phyloP scores from a whole-genome alignment of 2,113 vertebrate genomes.

The Labrus mixtus region DNA sequence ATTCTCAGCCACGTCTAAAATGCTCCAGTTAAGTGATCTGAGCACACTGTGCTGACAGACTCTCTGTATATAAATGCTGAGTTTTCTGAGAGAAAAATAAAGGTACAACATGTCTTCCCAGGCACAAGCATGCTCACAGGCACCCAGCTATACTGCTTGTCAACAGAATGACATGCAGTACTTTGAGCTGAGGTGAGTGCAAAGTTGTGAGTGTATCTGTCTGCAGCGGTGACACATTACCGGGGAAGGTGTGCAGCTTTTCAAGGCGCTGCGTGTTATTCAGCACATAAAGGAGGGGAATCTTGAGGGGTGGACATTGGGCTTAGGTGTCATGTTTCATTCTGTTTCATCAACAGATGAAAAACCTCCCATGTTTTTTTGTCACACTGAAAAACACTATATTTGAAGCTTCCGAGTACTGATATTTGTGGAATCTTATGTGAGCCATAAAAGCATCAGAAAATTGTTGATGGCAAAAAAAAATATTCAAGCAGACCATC shows the following conservation, averaged over 20 bases:
- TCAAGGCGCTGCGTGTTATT: slow-evolving; percentile 37
- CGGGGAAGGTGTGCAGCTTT: slow-evolving; percentile 45
- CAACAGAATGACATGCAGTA: slow-evolving; percentile 70
- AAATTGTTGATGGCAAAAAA: background rate
- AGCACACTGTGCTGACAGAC: slow-evolving; percentile 29
- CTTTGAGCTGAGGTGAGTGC: slow-evolving; percentile 57
- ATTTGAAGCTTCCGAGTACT: background rate
- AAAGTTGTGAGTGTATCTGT: slow-evolving; percentile 39
- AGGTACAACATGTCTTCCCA: slow-evolving; percentile 35
- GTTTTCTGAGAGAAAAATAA: slow-evolving; percentile 34
- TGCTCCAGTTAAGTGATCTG: slow-evolving; percentile 36
- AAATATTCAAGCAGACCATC: background rate
- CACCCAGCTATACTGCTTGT: slow-evolving; percentile 56
- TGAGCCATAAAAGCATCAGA: background rate
- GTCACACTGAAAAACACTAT: background rate
- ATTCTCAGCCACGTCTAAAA: slow-evolving; percentile 17
- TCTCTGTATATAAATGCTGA: slow-evolving; percentile 21
- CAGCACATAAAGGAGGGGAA: slow-evolving; percentile 6
- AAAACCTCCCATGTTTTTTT: background rate
- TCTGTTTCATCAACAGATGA: background rate
- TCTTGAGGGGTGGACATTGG: slow-evolving; percentile 19
- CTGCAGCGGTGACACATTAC: slow-evolving; percentile 63
- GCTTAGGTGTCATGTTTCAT: slow-evolving; percentile 13
- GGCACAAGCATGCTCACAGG: slow-evolving; percentile 33
- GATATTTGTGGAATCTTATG: background rate